Conservation (phyloP, 2,113 vertebrate species). For the Rhagologus leucostigma region DNA sequence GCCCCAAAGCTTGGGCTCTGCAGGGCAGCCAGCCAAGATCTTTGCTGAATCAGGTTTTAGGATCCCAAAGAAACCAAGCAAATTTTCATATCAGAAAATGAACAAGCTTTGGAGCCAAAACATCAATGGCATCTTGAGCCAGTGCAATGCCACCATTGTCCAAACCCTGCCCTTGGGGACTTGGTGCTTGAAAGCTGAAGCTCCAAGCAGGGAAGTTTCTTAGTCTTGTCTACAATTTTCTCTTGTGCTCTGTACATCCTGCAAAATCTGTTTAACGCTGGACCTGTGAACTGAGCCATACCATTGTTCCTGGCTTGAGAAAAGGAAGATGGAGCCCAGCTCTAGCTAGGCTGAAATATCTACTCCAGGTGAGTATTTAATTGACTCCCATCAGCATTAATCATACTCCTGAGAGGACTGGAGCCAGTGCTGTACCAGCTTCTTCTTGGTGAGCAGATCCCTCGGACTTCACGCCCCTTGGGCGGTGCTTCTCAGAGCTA, state of each 20-base stretch:
- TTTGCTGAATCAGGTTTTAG: background rate
- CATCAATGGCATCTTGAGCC: background rate
- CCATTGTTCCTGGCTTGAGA: background rate
- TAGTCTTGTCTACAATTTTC: background rate
- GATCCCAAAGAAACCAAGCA: background rate
- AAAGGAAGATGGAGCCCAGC: background rate
- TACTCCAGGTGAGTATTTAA: background rate
- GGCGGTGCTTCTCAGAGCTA: background rate
- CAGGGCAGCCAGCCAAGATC: background rate
- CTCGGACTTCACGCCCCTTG: fast-evolving
- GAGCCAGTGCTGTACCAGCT: background rate
- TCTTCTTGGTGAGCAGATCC: background rate
- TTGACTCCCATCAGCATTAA: background rate
- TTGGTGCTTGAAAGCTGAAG: background rate
- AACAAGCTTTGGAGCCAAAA: background rate
- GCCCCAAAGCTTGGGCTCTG: background rate
- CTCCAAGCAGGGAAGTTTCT: background rate
- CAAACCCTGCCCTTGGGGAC: background rate
- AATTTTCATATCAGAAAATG: background rate
- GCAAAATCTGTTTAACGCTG: background rate
- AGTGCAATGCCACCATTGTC: background rate
- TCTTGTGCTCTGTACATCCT: background rate
- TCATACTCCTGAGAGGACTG: background rate
- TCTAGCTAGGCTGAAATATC: background rate
- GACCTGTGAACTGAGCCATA: background rate